phyloP scores from a whole-genome alignment of 2,888 invertebrate genomes.

The Acrocyrtus sp. region DNA sequence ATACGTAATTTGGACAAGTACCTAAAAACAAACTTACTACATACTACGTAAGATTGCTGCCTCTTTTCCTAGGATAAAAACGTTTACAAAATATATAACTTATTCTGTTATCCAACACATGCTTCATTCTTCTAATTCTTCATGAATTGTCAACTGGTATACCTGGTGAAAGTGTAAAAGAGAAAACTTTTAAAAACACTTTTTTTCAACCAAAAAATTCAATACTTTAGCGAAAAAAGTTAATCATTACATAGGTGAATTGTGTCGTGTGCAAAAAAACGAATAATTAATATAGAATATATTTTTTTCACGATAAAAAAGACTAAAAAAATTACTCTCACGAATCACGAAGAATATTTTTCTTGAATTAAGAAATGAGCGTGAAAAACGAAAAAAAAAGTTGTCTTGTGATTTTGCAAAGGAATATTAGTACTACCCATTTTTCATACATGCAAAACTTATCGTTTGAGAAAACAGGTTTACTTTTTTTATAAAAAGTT shows the following conservation, averaged over 20 bases:
- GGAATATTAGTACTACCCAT: too few species aligned
- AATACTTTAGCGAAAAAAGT: constrained; percentile 21
- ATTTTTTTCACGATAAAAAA: constrained; percentile 30
- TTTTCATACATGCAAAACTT: too few species aligned
- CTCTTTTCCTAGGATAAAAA: constrained; percentile 14
- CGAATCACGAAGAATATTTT: background rate
- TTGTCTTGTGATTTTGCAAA: too few species aligned
- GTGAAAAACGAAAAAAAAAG: too few species aligned
- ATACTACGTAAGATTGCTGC: constrained; percentile 37
- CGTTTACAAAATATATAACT: constrained; percentile 2
- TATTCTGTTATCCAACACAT: constrained; percentile 6
- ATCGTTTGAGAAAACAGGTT: too few species aligned
- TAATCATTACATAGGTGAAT: background rate
- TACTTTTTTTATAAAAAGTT: too few species aligned
- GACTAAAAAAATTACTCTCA: constrained; percentile 28
- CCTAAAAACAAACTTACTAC: constrained; percentile 25
- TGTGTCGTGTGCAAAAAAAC: background rate
- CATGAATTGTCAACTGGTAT: constrained; percentile 48
- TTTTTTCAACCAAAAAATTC: constrained; percentile 30
- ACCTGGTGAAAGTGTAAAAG: constrained; percentile 31
- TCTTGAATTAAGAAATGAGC: too few species aligned
- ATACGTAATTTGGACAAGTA: constrained; percentile 42
- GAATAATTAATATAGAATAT: background rate
- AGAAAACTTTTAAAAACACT: constrained; percentile 5
- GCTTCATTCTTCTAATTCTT: constrained; percentile 21